Conservation (phyloP, 2,888 invertebrate species). For the Saturnia japonica region DNA sequence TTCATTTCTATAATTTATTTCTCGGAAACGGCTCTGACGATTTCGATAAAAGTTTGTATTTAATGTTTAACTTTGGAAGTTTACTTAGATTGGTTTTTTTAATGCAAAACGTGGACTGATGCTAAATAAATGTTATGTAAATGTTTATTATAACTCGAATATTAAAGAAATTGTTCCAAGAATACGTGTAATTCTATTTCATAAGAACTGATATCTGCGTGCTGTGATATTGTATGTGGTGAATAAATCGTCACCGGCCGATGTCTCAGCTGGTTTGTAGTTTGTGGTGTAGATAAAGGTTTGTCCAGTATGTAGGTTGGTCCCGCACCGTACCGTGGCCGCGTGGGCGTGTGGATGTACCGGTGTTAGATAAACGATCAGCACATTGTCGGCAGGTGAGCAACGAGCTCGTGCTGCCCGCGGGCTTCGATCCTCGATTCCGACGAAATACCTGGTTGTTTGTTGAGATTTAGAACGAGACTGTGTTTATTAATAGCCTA, state of each 20-base stretch:
- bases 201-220: neutral
- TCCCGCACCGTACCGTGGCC: neutral
- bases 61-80: too few species aligned
- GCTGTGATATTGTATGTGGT: neutral
- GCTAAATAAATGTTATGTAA: too few species aligned
- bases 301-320: slow-evolving; percentile 15
- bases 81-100: too few species aligned
- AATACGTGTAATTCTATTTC: neutral
- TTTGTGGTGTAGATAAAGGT: slow-evolving; percentile 14
- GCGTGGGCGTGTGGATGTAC: slow-evolving; percentile 35
- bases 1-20: too few species aligned
- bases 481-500: slow-evolving; percentile 20
- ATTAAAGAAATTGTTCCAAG: neutral
- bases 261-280: slow-evolving; percentile 5
- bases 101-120: too few species aligned
- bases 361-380: slow-evolving; percentile 46
- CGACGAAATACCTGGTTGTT: slow-evolving; percentile 32
- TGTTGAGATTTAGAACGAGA: slow-evolving; percentile 20
- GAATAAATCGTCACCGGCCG: slow-evolving; percentile 1
- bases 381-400: slow-evolving; percentile 42
- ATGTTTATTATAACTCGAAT: too few species aligned
- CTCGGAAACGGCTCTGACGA: too few species aligned
- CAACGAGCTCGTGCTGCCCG: slow-evolving; percentile 48
- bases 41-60: too few species aligned
- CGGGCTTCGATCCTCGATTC: slow-evolving; percentile 49